Percentiles rank a stretch among this genome's conserved stretches.
phyloP scores from a whole-genome alignment of 2,797 vertebrate genomes.

The Acrossocheilus wenchowensis region DNA sequence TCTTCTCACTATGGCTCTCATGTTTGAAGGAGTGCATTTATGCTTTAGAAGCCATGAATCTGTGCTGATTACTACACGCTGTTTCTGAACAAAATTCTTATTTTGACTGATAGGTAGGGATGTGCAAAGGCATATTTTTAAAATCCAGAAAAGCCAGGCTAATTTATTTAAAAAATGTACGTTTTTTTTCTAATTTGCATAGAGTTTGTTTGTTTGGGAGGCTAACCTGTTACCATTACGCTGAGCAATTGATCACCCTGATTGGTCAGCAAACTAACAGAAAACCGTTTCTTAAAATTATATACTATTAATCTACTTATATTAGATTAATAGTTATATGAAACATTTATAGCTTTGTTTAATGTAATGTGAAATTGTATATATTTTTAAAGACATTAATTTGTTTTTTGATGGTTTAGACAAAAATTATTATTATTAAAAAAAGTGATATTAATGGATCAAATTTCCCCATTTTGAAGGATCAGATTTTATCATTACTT shows the following conservation, averaged over 20 bases:
- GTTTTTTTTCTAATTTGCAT: background rate
- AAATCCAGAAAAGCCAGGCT: background rate
- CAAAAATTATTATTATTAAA: background rate
- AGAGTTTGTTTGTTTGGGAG: background rate
- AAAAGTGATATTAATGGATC: background rate
- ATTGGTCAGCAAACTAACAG: background rate
- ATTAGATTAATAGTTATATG: too few relatives aligned
- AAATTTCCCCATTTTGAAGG: background rate
- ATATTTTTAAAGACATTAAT: background rate
- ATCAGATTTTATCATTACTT: background rate
- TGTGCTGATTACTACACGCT: background rate
- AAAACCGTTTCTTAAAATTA: background rate
- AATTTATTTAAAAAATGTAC: background rate
- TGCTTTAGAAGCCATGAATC: constrained; percentile 19
- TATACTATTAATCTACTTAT: background rate
- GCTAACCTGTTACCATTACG: background rate
- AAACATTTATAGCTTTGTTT: too few relatives aligned
- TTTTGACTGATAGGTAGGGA: background rate
- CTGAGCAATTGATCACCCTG: background rate
- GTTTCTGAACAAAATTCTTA: background rate
- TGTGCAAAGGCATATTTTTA: background rate
- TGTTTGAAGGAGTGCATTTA: constrained; percentile 8
- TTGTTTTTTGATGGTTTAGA: background rate
- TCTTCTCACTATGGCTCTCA: constrained; percentile 20
- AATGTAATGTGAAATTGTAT: too few relatives aligned